Conservation (phyloP, 2,797 vertebrate species). For the Sebastes elongatus region DNA sequence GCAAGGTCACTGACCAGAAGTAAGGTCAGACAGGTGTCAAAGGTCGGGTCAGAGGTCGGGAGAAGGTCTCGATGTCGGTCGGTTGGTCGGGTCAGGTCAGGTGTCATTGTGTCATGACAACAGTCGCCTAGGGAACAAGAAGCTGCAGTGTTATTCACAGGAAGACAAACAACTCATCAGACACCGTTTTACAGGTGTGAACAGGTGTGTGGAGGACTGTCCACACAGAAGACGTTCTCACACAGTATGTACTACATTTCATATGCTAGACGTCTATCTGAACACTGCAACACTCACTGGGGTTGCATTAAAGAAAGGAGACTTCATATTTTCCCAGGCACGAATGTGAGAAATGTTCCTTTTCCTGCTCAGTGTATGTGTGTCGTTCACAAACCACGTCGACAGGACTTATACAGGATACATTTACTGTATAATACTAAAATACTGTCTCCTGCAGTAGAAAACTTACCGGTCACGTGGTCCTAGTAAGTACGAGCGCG, state of each 20-base stretch:
- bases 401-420: neutral
- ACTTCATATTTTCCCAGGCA: neutral
- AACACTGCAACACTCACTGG: neutral
- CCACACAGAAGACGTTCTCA: neutral
- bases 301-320: neutral
- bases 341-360: neutral
- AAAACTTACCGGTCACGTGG: conserved; percentile 44
- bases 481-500: conserved; percentile 91
- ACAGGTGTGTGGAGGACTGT: neutral
- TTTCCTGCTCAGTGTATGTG: neutral
- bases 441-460: neutral
- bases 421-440: neutral
- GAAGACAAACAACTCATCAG: conserved; percentile 37
- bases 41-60: conserved; percentile 75
- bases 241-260: neutral
- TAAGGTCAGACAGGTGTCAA: conserved; percentile 75
- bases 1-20: conserved; percentile 56
- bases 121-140: conserved; percentile 81
- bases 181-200: neutral
- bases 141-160: conserved; percentile 76
- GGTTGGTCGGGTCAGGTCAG: conserved; percentile 78
- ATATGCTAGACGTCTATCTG: neutral
- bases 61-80: conserved; percentile 69
- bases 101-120: conserved; percentile 79
- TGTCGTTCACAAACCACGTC: neutral